phyloP scores from a whole-genome alignment of 2,797 vertebrate species.

The Melanogrammus aeglefinus region DNA sequence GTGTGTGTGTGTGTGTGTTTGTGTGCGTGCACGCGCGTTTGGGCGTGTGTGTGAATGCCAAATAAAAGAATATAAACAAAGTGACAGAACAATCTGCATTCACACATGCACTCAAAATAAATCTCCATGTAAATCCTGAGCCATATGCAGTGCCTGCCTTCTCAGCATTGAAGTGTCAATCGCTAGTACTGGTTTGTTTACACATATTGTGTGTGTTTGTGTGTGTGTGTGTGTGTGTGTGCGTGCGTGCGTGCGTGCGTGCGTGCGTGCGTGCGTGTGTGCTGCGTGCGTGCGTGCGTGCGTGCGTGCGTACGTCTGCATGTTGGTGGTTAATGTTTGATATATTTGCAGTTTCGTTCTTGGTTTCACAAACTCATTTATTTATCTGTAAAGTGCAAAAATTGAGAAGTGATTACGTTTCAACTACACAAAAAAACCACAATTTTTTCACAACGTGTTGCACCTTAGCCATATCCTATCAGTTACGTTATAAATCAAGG shows the following conservation, averaged over 20 bases:
- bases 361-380: background rate
- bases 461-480: background rate
- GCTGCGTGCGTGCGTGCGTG: background rate
- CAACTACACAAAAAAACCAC: background rate
- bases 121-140: background rate
- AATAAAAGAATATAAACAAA: background rate
- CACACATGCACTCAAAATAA: background rate
- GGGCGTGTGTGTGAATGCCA: background rate
- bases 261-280: too few relatives aligned
- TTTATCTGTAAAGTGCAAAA: background rate
- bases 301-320: background rate
- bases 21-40: background rate
- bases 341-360: slow-evolving; percentile 18
- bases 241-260: background rate
- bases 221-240: slow-evolving; percentile 5
- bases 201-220: background rate
- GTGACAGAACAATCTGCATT: background rate
- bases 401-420: background rate
- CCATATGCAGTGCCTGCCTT: slow-evolving; percentile 39
- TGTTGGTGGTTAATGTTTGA: slow-evolving; percentile 41
- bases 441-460: background rate
- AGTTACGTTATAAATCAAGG: background rate
- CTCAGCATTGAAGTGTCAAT: slow-evolving; percentile 26
- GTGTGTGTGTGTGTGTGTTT: slow-evolving; percentile 13
- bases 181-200: slow-evolving; percentile 5